Evolutionary conservation across 2,888 invertebrate genomes (phyloP).

Genomic region (Acrocyrtus sp.): DNA sequence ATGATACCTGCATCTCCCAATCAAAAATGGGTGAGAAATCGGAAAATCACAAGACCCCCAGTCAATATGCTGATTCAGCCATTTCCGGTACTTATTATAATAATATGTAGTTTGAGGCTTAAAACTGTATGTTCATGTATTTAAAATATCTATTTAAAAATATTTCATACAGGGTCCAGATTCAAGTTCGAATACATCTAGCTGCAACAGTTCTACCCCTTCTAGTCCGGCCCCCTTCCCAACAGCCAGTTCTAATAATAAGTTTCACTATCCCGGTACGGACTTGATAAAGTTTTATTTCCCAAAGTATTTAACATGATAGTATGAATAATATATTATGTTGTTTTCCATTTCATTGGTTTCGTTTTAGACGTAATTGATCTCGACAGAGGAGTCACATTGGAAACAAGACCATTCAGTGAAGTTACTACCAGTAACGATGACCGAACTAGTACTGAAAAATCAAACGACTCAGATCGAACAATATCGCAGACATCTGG

Average conservation of each 20-base stretch:
- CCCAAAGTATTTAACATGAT: not conserved
- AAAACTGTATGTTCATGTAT: not conserved
- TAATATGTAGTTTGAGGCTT: too few relatives aligned
- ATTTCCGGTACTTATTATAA: conserved; percentile 68
- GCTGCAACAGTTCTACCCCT: conserved; percentile 96
- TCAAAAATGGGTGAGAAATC: conserved; percentile 48
- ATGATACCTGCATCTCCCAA: conserved; percentile 59
- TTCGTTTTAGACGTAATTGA: conserved; percentile 29
- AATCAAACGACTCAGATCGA: conserved; percentile 69
- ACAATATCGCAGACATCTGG: conserved; percentile 70
- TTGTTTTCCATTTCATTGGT: not conserved
- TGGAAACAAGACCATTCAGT: conserved; percentile 69
- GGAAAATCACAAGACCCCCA: conserved; percentile 61
- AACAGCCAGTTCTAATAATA: conserved; percentile 69
- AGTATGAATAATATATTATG: not conserved
- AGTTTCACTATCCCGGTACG: conserved; percentile 83
- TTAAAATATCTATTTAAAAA: conserved; percentile 6
- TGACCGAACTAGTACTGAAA: conserved; percentile 61
- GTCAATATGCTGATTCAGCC: conserved; percentile 69
- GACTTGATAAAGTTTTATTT: too few relatives aligned
- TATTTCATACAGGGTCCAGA: conserved; percentile 72
- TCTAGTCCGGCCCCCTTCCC: conserved; percentile 81
- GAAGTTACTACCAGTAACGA: conserved; percentile 48
- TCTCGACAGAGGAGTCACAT: conserved; percentile 67
- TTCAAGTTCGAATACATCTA: conserved; percentile 93